Evolutionary conservation across 2,113 vertebrate genomes (phyloP).

Genomic region (Cynoglossus semilaevis): DNA sequence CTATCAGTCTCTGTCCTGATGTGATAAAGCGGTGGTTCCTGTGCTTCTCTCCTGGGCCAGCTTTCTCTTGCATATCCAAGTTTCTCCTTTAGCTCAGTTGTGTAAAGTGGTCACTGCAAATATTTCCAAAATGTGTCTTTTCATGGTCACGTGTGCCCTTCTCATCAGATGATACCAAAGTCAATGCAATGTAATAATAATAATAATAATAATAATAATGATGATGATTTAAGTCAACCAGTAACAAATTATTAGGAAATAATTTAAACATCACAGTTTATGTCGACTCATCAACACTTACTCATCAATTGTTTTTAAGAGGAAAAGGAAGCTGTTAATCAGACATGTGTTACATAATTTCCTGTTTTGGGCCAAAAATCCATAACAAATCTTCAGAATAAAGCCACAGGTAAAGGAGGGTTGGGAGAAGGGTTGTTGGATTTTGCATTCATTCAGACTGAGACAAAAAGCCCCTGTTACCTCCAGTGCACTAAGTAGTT

Average conservation of each 20-base stretch:
- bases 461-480: slow-evolving; percentile 27
- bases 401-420: slow-evolving; percentile 44
- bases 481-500: slow-evolving; percentile 52
- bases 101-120: background rate
- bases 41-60: slow-evolving; percentile 18
- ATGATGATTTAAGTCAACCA: slow-evolving; percentile 40
- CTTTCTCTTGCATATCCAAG: too few species aligned
- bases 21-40: slow-evolving; percentile 6
- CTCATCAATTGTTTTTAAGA: slow-evolving; percentile 67
- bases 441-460: slow-evolving; percentile 30
- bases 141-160: background rate
- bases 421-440: slow-evolving; percentile 6
- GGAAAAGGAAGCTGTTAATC: slow-evolving; percentile 60
- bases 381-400: too few species aligned
- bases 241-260: slow-evolving; percentile 66
- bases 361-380: too few species aligned
- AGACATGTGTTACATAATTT: slow-evolving; percentile 49
- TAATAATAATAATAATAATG: too few species aligned
- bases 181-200: slow-evolving; percentile 29
- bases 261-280: slow-evolving; percentile 82
- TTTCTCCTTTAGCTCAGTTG: background rate
- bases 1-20: slow-evolving; percentile 41
- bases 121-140: background rate
- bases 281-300: slow-evolving; percentile 48
- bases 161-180: slow-evolving; percentile 60